Conservation (phyloP, 2,797 vertebrate species). For the Delichon dasypus region DNA sequence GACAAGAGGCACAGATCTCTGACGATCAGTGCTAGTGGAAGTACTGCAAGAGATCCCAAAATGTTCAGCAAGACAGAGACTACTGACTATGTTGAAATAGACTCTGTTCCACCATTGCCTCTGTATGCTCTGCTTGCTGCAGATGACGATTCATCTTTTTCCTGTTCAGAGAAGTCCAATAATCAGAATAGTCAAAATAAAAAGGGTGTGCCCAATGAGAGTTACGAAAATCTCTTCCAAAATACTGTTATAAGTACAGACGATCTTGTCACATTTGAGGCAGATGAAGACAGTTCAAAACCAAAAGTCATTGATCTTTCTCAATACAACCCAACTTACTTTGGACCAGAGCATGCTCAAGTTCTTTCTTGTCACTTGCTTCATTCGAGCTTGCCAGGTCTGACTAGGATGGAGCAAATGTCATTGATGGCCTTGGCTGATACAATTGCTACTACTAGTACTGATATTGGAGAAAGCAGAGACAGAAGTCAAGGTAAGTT, state of each 20-base stretch:
- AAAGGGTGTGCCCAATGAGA: conserved; percentile 78
- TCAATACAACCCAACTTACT: conserved; percentile 90
- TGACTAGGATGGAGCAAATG: conserved; percentile 98
- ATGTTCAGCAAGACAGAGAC: conserved; percentile 86
- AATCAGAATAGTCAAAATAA: conserved; percentile 77
- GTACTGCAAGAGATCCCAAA: conserved; percentile 88
- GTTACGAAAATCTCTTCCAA: conserved; percentile 93
- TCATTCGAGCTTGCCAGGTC: conserved; percentile 93
- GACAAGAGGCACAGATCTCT: conserved; percentile 88
- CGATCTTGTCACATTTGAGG: conserved; percentile 77
- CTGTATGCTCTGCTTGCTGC: conserved; percentile 93
- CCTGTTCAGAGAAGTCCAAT: conserved; percentile 80
- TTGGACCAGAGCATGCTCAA: conserved; percentile 93
- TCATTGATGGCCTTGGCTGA: conserved; percentile 96
- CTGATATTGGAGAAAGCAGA: conserved; percentile 90
- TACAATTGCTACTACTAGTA: conserved; percentile 95
- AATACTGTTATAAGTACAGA: conserved; percentile 70
- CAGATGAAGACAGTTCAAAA: conserved; percentile 79
- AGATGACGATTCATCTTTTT: conserved; percentile 83
- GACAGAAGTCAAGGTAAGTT: conserved; percentile 85
- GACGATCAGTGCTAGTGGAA: conserved; percentile 93
- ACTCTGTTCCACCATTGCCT: conserved; percentile 93
- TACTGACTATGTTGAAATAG: conserved; percentile 93
- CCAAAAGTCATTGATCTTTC: conserved; percentile 93
- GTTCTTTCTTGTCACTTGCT: conserved; percentile 94